These are phyloP conservation scores for Phaetusa simplex DNA, from an alignment of 2,113 vertebrate species.

Conservation along the genomic window DNA sequence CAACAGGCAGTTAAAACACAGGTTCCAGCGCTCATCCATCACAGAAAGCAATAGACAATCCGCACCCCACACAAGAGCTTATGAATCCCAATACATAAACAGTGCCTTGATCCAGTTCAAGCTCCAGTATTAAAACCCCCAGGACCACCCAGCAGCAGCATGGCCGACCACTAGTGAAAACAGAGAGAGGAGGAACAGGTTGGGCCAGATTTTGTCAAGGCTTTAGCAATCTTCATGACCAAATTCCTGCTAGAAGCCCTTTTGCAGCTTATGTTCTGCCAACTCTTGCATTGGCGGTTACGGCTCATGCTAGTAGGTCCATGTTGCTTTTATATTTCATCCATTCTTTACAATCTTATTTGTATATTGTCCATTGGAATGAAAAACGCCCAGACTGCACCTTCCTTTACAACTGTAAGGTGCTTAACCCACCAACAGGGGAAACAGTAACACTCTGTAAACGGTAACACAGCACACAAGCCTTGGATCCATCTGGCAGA, in stretches of 20 bases:
- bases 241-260: background rate
- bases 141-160: background rate
- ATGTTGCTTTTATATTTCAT: background rate
- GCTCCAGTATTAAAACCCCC: background rate
- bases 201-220: background rate
- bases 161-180: background rate
- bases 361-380: background rate
- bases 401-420: background rate
- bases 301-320: background rate
- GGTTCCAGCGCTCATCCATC: background rate
- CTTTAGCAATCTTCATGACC: background rate
- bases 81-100: background rate
- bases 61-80: background rate
- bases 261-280: background rate
- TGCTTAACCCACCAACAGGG: background rate
- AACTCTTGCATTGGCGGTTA: accelerated
- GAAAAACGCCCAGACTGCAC: background rate
- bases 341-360: background rate
- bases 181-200: background rate
- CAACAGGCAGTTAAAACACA: background rate
- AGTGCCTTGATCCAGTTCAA: background rate
- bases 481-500: background rate
- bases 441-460: background rate
- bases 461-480: background rate
- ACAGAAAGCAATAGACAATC: background rate